phyloP scores from a whole-genome alignment of 2,888 invertebrate genomes.

The Tipula lateralis region DNA sequence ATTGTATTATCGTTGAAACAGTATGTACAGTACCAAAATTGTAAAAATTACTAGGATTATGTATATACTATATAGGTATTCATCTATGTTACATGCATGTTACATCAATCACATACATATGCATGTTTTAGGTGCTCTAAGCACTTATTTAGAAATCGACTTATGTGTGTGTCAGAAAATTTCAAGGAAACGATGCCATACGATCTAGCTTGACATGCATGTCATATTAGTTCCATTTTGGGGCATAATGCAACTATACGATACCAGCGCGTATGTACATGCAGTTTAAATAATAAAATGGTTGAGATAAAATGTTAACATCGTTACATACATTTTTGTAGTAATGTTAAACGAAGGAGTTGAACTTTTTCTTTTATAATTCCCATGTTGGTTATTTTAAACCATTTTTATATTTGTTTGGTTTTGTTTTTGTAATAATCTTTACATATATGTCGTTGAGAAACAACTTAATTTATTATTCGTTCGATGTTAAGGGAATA shows the following conservation, averaged over 20 bases:
- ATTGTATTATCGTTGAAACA: background rate
- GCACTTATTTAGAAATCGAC: background rate
- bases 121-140: background rate
- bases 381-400: conserved; percentile 9
- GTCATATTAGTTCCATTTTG: background rate
- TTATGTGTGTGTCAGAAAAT: background rate
- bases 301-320: background rate
- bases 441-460: background rate
- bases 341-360: background rate
- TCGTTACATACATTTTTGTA: background rate
- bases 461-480: background rate
- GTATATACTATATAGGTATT: background rate
- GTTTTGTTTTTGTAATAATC: background rate
- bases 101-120: background rate
- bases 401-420: background rate
- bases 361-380: background rate
- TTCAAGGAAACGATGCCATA: background rate
- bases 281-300: background rate
- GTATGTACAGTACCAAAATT: background rate
- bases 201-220: background rate
- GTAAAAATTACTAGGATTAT: background rate
- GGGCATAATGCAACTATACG: background rate
- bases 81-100: no score
- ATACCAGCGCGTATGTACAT: background rate
- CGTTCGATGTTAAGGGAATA: background rate